Percentiles rank a stretch among this genome's conserved stretches.
Conservation (phyloP, 2,888 invertebrate species). For the Chaitophorus viminalis region DNA sequence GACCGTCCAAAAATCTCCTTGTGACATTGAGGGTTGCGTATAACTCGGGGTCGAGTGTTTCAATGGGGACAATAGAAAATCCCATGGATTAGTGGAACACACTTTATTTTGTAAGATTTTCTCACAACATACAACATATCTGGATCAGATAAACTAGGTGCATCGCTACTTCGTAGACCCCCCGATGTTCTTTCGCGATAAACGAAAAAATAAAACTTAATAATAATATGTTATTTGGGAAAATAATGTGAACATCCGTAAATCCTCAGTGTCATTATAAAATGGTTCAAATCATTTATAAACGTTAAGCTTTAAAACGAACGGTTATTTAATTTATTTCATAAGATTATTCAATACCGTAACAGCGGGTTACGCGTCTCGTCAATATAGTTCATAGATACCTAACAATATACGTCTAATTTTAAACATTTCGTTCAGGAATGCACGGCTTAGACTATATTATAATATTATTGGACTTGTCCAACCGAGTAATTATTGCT, state of each 20-base stretch:
- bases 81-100: conserved; percentile 45
- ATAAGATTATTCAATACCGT: too few species aligned
- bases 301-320: too few species aligned
- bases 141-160: conserved; percentile 19
- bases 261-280: too few species aligned
- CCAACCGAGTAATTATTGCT: neutral
- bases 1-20: conserved; percentile 41
- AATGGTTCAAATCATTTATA: too few species aligned
- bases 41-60: conserved; percentile 41
- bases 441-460: neutral
- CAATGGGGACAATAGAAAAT: conserved; percentile 42
- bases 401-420: too few species aligned
- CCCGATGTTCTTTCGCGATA: neutral
- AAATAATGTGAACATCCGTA: too few species aligned
- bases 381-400: too few species aligned
- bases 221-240: too few species aligned
- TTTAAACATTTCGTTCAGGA: neutral
- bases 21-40: conserved; percentile 33
- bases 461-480: neutral
- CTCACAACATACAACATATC: conserved; percentile 31
- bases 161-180: neutral
- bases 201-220: neutral
- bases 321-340: too few species aligned
- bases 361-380: neutral
- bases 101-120: conserved; percentile 46